Percentiles rank a stretch among this genome's conserved stretches.
These are phyloP conservation scores for Lithobates pipiens DNA, from an alignment of 2,797 vertebrate genomes.

Conservation along the genomic window DNA sequence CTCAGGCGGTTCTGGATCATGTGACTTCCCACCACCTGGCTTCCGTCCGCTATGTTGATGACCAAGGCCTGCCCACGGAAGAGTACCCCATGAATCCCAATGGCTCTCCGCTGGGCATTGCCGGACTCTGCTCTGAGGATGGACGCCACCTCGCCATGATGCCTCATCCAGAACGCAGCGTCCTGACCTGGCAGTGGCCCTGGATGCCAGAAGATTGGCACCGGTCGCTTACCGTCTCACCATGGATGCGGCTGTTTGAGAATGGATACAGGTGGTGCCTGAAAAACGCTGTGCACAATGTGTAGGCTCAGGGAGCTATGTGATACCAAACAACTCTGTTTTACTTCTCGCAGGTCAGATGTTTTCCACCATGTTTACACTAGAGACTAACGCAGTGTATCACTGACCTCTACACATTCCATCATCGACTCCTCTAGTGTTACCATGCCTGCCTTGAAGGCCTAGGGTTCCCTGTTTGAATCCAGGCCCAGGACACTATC, in stretches of 20 bases:
- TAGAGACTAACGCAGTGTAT: too few relatives aligned
- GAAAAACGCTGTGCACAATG: neutral
- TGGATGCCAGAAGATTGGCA: slow-evolving; percentile 82
- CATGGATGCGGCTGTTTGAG: slow-evolving; percentile 87
- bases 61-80: slow-evolving; percentile 81
- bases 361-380: too few relatives aligned
- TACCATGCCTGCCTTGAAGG: too few relatives aligned
- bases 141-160: slow-evolving; percentile 91
- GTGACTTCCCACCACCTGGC: slow-evolving; percentile 74
- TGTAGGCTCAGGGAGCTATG: neutral
- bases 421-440: too few relatives aligned
- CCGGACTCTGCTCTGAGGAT: slow-evolving; percentile 85
- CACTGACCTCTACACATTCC: too few relatives aligned
- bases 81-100: slow-evolving; percentile 91
- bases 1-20: slow-evolving; percentile 69
- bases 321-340: too few relatives aligned
- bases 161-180: slow-evolving; percentile 92
- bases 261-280: slow-evolving; percentile 86
- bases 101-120: slow-evolving; percentile 83
- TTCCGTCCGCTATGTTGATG: slow-evolving; percentile 86
- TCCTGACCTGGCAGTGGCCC: slow-evolving; percentile 90
- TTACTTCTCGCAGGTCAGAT: too few relatives aligned
- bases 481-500: too few relatives aligned
- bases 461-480: too few relatives aligned
- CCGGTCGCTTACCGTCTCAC: slow-evolving; percentile 74